Percentiles rank a stretch among this genome's conserved stretches.
Evolutionary conservation across 2,113 vertebrate species (phyloP).

Genomic region (Ursus arctos): DNA sequence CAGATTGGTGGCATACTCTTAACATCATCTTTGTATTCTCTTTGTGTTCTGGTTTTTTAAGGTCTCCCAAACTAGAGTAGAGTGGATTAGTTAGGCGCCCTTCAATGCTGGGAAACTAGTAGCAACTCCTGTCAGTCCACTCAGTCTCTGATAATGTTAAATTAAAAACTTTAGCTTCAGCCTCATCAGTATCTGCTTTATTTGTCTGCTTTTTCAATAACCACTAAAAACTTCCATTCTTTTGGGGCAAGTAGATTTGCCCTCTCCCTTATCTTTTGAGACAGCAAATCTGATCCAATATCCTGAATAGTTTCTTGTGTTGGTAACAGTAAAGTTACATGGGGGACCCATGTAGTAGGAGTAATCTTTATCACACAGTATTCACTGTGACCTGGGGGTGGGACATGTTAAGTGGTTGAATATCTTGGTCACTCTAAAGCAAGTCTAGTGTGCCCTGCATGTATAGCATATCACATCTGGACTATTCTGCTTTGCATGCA

Average conservation of each 20-base stretch:
- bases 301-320: not conserved
- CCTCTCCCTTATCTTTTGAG: not conserved
- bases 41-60: not conserved
- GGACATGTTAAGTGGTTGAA: not conserved
- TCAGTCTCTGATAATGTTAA: not conserved
- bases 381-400: not conserved
- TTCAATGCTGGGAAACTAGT: not conserved
- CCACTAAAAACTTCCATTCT: not conserved
- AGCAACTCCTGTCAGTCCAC: not conserved
- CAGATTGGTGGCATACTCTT: not conserved
- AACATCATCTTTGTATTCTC: not conserved
- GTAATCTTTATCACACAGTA: not conserved
- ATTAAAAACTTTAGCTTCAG: not conserved
- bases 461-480: not conserved
- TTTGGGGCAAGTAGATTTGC: not conserved
- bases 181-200: not conserved
- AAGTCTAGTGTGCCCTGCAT: not conserved
- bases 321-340: not conserved
- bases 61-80: not conserved
- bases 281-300: not conserved
- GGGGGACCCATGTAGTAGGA: not conserved
- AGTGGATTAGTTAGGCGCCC: not conserved
- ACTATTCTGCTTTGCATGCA: not conserved
- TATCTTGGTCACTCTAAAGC: not conserved
- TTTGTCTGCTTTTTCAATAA: not conserved